Conservation (phyloP, 2,113 vertebrate species). For the Trichomycterus rosablanca region DNA sequence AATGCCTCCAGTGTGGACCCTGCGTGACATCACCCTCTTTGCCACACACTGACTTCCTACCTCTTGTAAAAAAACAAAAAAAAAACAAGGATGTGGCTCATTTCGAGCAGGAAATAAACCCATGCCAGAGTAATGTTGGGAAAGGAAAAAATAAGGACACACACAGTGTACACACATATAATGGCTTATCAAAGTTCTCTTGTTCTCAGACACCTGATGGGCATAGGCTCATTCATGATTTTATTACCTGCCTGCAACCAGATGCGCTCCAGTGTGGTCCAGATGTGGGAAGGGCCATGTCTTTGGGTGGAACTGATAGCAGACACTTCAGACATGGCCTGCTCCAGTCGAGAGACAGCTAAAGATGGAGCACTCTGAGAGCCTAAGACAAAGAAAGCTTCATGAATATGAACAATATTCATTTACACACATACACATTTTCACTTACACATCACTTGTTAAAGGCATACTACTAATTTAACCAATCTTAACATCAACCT, state of each 20-base stretch:
- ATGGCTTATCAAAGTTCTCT: constrained; percentile 19
- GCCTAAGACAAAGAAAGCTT: constrained; percentile 61
- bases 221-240: not conserved
- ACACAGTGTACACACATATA: constrained; percentile 24
- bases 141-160: constrained; percentile 37
- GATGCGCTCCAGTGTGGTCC: constrained; percentile 88
- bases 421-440: too few species aligned
- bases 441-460: too few species aligned
- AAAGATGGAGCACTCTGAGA: constrained; percentile 82
- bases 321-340: constrained; percentile 89
- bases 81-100: constrained; percentile 47
- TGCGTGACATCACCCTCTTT: constrained; percentile 16
- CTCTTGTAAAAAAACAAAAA: not conserved
- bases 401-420: not conserved
- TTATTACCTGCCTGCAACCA: constrained; percentile 93
- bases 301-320: constrained; percentile 75
- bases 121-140: constrained; percentile 57
- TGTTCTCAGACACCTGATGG: not conserved
- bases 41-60: not conserved
- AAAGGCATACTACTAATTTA: too few species aligned
- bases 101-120: constrained; percentile 59
- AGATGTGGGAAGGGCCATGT: constrained; percentile 86
- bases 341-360: constrained; percentile 86
- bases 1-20: not conserved
- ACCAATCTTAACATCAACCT: too few species aligned